Evolutionary conservation across 2,888 invertebrate genomes (phyloP), one percentile per base, ranked within the genome.

Genomic region (Sarcophaga caerulescens): DNA sequence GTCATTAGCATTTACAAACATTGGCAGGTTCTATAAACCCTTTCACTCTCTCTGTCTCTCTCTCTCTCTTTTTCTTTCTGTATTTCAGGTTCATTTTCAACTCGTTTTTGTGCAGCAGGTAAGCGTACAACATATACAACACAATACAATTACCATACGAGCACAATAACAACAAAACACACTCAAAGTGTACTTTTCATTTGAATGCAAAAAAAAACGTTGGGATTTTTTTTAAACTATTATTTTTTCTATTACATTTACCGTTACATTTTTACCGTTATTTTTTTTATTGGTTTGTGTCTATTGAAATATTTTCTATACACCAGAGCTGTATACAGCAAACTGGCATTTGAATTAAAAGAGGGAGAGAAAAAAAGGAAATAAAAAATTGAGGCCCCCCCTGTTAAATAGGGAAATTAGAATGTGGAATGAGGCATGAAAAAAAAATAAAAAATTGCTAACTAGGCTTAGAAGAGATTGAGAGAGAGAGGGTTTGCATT

Each of bases 1-100:
- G 82, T 85, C 85, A 85, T 76, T 85, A 85, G 79, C 79, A 85
- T 82, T 85, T 80, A 80, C 68, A 76, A 80, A 25, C 68, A 76
- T 71, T 82, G 76, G 68, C 63, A 75, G 74, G 70, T 84, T 75
- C 45, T 65, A n/a, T 69, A 66, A 76, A 66, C 76, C 70, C 10
- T 35, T 35, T 8, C 35, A 35, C 35, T 8, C 35, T 8, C 35
- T 35, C 8, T 35, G 6, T 35, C 35, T 35, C 8, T 35, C 35
- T 8, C 35, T 35, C 35, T 35, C 8, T 35, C 35, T 35, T 4
- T 3, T 3, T 35, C 10, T 8, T 35, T 35, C 2, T 2, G 8
- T 10, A 35, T 10, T 35, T 35, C 35, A 10, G 35, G 1, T 8
- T 71, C 2, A 12, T 47, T 19, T 52, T 25, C 77, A 74, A 78